Percentiles rank a stretch among this genome's conserved stretches.
Evolutionary conservation across 2,797 vertebrate genomes (phyloP).

Genomic region (Hoplostethus mediterraneus): DNA sequence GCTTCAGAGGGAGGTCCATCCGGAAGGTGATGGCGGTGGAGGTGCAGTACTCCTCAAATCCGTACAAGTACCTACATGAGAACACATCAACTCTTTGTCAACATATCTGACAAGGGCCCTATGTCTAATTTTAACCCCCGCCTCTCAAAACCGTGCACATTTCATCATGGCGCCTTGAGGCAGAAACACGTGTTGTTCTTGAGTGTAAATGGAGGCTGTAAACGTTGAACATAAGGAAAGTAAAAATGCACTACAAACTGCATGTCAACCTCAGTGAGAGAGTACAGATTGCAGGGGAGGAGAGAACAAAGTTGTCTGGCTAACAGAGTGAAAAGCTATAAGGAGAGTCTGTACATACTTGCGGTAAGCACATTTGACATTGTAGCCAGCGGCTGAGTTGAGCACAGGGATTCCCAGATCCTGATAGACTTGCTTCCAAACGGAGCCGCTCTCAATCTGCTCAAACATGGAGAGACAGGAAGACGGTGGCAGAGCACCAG

Average conservation of each 20-base stretch:
- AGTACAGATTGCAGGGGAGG: neutral
- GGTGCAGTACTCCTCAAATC: constrained; percentile 88
- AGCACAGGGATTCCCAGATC: constrained; percentile 88
- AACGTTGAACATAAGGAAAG: constrained; percentile 7
- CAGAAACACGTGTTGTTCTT: constrained; percentile 1
- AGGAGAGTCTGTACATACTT: constrained; percentile 78
- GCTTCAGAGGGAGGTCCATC: constrained; percentile 86
- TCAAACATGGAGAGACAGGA: constrained; percentile 23
- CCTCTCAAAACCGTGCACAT: neutral
- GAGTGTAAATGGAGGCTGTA: neutral
- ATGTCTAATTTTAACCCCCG: neutral
- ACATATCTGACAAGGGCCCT: neutral
- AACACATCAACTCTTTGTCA: constrained; percentile 26
- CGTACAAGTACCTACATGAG: constrained; percentile 83
- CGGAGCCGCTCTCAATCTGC: constrained; percentile 87
- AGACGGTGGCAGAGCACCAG: constrained; percentile 17
- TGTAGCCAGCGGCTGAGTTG: constrained; percentile 89
- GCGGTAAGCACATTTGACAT: constrained; percentile 89
- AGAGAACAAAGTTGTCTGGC: constrained; percentile 10
- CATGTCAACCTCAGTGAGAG: constrained; percentile 6
- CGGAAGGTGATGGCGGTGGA: constrained; percentile 86
- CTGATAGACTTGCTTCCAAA: constrained; percentile 89
- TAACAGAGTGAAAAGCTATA: neutral
- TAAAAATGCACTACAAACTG: neutral
- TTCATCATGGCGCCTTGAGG: neutral